Conservation (phyloP, 1,140 invertebrate genomes). For the Drosophila nannoptera region DNA sequence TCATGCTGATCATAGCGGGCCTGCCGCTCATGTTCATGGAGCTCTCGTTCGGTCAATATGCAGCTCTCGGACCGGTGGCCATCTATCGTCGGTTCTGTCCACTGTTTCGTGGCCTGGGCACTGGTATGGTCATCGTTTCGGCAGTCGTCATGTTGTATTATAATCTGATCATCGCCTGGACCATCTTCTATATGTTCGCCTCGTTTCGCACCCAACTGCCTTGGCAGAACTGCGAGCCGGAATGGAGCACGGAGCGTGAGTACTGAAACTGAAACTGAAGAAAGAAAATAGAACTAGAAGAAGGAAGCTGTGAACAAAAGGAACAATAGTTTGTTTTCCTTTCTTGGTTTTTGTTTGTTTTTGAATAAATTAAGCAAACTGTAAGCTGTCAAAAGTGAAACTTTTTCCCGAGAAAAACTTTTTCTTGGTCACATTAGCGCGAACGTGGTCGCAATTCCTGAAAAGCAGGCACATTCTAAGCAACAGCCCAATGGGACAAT, state of each 20-base stretch:
- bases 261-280: conserved; percentile 37
- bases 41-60: conserved; percentile 87
- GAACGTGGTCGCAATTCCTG: conserved; percentile 12
- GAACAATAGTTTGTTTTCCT: conserved; percentile 32
- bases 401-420: conserved; percentile 40
- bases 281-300: background rate
- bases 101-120: conserved; percentile 86
- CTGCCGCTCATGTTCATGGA: conserved; percentile 95
- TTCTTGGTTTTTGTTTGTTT: no score
- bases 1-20: conserved; percentile 92
- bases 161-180: conserved; percentile 92
- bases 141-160: conserved; percentile 91
- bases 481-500: background rate
- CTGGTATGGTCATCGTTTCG: conserved; percentile 91
- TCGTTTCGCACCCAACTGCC: conserved; percentile 86
- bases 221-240: conserved; percentile 87
- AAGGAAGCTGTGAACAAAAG: conserved; percentile 23
- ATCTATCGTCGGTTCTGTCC: conserved; percentile 86
- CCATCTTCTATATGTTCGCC: conserved; percentile 89
- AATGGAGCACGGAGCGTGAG: conserved; percentile 87
- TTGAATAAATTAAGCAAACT: conserved; percentile 64
- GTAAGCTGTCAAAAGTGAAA: conserved; percentile 62
- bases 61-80: conserved; percentile 86
- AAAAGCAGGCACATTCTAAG: background rate
- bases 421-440: background rate